Conservation (phyloP, 2,888 invertebrate genomes). For the Sceliomorpha sp. region DNA sequence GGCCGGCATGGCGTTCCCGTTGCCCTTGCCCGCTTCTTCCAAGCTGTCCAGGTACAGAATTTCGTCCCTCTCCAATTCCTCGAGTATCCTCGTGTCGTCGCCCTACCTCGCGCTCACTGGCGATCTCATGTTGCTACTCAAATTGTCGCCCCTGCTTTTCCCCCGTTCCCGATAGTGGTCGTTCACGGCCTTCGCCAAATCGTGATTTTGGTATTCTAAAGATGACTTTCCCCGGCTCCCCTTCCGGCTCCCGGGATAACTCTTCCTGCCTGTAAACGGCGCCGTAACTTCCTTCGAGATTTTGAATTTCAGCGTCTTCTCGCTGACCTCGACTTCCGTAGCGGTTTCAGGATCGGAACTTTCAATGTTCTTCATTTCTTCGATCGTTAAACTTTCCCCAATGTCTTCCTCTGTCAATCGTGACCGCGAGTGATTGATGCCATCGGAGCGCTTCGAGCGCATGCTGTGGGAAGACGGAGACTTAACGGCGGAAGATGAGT, state of each 20-base stretch:
- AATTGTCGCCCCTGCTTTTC: constrained; percentile 70
- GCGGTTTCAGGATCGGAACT: constrained; percentile 85
- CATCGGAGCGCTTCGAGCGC: constrained; percentile 80
- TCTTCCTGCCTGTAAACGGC: too few species aligned
- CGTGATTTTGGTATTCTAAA: constrained; percentile 76
- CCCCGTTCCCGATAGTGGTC: constrained; percentile 79
- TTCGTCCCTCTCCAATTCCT: constrained; percentile 71
- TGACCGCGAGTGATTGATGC: constrained; percentile 74
- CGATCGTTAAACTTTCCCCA: constrained; percentile 75
- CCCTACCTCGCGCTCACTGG: constrained; percentile 73
- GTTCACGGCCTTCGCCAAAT: constrained; percentile 80
- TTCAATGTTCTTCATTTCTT: constrained; percentile 81
- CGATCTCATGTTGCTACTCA: constrained; percentile 72
- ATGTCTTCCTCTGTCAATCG: constrained; percentile 75
- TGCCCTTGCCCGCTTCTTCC: constrained; percentile 43
- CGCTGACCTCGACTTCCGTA: constrained; percentile 87
- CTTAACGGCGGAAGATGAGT: constrained; percentile 67
- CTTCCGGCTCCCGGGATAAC: too few species aligned
- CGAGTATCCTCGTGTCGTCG: constrained; percentile 70
- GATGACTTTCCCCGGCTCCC: constrained; percentile 84
- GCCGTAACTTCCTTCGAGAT: too few species aligned
- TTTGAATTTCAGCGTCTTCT: constrained; percentile 88
- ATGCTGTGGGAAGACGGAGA: constrained; percentile 78
- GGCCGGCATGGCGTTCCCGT: constrained; percentile 64
- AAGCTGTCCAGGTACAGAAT: constrained; percentile 29